Conservation (phyloP, 1,140 invertebrate species). For the Acyrthosiphon pisum region DNA sequence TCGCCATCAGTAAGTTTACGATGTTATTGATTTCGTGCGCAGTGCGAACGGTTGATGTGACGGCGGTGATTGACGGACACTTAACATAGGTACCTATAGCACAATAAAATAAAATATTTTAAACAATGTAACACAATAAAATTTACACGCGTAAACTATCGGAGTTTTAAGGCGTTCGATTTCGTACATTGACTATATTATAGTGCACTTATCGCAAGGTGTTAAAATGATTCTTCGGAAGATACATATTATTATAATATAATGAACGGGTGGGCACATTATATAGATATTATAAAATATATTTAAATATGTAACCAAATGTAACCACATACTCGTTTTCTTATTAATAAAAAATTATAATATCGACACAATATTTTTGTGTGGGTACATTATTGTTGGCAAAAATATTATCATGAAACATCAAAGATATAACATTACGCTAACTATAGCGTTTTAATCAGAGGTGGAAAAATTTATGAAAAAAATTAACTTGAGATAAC, state of each 20-base stretch:
- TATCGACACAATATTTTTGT: not conserved
- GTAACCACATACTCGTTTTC: not conserved
- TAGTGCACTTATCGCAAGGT: not conserved
- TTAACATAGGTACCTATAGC: not conserved
- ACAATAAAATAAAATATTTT: not conserved
- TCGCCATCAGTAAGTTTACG: not conserved
- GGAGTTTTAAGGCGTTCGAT: not conserved
- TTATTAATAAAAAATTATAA: not conserved
- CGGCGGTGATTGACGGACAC: not conserved
- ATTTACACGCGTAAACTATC: not conserved
- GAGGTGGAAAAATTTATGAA: not conserved
- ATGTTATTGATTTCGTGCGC: not conserved
- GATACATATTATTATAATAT: not conserved
- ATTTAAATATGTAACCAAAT: not conserved
- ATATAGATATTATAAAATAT: not conserved
- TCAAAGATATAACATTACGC: not conserved
- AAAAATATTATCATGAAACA: not conserved
- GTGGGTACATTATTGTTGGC: not conserved
- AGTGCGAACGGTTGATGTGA: not conserved
- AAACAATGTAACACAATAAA: not conserved
- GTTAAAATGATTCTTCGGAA: not conserved
- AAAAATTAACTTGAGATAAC: not conserved
- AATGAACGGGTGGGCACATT: not conserved
- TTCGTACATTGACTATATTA: not conserved
- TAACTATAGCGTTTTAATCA: not conserved